Conservation (phyloP, 2,888 invertebrate species). For the Cenopis cana region DNA sequence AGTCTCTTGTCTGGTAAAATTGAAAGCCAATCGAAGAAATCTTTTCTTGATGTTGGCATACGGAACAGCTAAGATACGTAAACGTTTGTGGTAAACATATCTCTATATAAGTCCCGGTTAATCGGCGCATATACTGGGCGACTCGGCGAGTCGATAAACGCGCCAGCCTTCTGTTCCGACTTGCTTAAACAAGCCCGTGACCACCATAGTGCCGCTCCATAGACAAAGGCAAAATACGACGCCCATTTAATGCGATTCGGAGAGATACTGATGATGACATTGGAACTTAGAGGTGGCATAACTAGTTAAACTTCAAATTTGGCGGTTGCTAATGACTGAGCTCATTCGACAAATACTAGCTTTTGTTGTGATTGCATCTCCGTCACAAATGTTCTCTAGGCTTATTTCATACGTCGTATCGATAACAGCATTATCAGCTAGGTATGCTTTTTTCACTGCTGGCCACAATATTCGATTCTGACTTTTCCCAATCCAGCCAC, state of each 20-base stretch:
- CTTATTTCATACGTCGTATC: not conserved
- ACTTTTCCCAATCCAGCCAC: too few species aligned
- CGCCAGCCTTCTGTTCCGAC: constrained; percentile 59
- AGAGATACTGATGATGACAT: not conserved
- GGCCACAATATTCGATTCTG: too few species aligned
- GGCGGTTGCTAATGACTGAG: not conserved
- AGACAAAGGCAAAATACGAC: constrained; percentile 4
- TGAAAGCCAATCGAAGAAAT: too few species aligned
- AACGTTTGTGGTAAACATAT: constrained; percentile 46
- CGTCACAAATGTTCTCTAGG: too few species aligned
- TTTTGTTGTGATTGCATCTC: not conserved
- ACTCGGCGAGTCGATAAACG: constrained; percentile 69
- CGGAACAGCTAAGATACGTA: not conserved
- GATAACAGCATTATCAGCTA: too few species aligned
- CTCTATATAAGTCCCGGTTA: constrained; percentile 61
- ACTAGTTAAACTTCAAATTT: not conserved
- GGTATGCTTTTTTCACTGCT: too few species aligned
- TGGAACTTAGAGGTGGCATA: not conserved
- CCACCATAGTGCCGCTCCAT: not conserved
- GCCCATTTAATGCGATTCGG: not conserved
- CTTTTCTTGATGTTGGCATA: not conserved
- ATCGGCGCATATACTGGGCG: constrained; percentile 66
- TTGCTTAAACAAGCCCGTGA: constrained; percentile 19
- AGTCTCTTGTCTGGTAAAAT: too few species aligned
- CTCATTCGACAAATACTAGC: not conserved